A percentile compares a stretch with the other conserved stretches of the same genome.
Evolutionary conservation across 2,797 vertebrate genomes (phyloP).

Genomic region (Xenopus petersii): DNA sequence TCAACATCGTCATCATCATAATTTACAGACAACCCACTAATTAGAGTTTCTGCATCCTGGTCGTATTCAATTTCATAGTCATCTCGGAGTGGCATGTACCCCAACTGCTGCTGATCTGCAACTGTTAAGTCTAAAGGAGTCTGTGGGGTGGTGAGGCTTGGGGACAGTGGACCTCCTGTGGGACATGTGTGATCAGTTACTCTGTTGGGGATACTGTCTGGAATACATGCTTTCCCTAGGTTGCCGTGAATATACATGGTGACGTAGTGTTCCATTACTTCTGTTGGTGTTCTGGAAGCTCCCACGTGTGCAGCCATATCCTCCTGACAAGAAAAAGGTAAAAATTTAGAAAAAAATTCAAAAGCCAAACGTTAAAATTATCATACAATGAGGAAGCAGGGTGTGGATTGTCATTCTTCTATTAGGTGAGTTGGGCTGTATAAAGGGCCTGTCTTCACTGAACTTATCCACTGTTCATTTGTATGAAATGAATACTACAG

Average conservation of each 20-base stretch:
- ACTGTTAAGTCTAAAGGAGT: slow-evolving; percentile 86
- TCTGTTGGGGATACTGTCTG: slow-evolving; percentile 92
- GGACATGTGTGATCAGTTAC: slow-evolving; percentile 97
- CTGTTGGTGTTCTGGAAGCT: slow-evolving; percentile 86
- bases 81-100: slow-evolving; percentile 95
- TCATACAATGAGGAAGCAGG: too few relatives aligned
- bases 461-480: slow-evolving; percentile 92
- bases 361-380: too few relatives aligned
- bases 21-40: slow-evolving; percentile 93
- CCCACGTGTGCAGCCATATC: slow-evolving; percentile 96
- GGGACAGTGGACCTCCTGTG: slow-evolving; percentile 84
- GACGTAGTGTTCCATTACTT: slow-evolving; percentile 97
- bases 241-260: slow-evolving; percentile 98
- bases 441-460: slow-evolving; percentile 68
- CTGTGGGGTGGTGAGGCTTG: slow-evolving; percentile 89
- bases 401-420: too few relatives aligned
- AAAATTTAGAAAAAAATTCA: background rate
- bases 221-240: slow-evolving; percentile 95
- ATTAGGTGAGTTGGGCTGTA: too few relatives aligned
- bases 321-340: slow-evolving; percentile 68
- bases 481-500: slow-evolving; percentile 91
- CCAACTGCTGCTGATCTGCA: slow-evolving; percentile 92
- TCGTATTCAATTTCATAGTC: slow-evolving; percentile 97
- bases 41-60: slow-evolving; percentile 92
- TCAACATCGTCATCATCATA: slow-evolving; percentile 96